These are phyloP conservation scores for Rynchops niger DNA, from an alignment of 2,113 vertebrate species.

Conservation along the genomic window DNA sequence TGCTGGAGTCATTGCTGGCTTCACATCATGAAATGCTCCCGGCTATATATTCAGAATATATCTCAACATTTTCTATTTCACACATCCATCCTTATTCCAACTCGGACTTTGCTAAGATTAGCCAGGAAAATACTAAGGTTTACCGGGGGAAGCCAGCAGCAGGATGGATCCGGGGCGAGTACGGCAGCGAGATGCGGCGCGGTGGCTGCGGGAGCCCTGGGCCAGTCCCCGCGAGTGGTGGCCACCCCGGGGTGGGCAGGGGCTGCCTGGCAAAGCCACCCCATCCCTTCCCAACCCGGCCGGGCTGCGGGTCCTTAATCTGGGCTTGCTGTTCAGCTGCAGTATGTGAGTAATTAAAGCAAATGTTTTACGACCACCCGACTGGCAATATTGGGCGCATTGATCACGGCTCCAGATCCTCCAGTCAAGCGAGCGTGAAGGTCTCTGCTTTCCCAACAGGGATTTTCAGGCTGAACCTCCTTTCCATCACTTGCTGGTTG, in stretches of 20 bases:
- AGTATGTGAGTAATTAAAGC: background rate
- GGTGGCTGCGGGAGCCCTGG: rapidly evolving
- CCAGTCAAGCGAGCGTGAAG: rapidly evolving
- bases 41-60: background rate
- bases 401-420: background rate
- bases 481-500: background rate
- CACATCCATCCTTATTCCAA: background rate
- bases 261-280: background rate
- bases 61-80: background rate
- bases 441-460: background rate
- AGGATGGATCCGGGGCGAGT: rapidly evolving
- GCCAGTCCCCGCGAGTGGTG: rapidly evolving
- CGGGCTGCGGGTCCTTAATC: background rate
- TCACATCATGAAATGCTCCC: background rate
- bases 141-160: background rate
- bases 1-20: background rate
- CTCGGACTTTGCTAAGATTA: background rate
- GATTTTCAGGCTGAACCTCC: background rate
- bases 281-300: background rate
- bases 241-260: background rate
- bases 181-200: rapidly evolving
- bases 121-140: background rate
- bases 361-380: background rate
- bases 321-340: background rate
- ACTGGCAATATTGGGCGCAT: background rate